Percentiles rank a stretch among this genome's conserved stretches.
Evolutionary conservation across 2,113 vertebrate species (phyloP).

Genomic region (Colossoma macropomum): DNA sequence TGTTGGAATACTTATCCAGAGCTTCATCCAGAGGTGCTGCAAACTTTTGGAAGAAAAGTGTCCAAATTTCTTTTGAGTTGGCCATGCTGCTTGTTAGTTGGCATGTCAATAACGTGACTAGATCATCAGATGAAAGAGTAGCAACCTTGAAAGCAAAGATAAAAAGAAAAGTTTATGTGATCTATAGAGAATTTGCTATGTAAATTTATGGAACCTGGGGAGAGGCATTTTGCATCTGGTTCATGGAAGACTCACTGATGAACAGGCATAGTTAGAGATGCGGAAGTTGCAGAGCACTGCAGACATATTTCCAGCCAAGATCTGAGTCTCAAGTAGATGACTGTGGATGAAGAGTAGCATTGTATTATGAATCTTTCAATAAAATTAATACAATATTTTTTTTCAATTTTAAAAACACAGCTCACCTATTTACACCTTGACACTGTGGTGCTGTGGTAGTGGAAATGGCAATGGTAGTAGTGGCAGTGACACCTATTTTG

Average conservation of each 20-base stretch:
- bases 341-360: background rate
- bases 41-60: background rate
- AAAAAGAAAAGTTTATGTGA: background rate
- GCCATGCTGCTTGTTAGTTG: background rate
- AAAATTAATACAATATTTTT: too few relatives aligned
- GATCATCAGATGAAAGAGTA: slow-evolving; percentile 11
- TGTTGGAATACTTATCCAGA: background rate
- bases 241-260: slow-evolving; percentile 49
- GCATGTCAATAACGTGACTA: background rate
- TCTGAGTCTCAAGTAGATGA: background rate
- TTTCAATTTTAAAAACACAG: background rate
- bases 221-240: background rate
- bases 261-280: slow-evolving; percentile 58
- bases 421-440: slow-evolving; percentile 20
- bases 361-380: background rate
- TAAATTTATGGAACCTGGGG: background rate
- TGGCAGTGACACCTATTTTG: background rate
- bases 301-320: background rate
- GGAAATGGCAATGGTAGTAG: background rate
- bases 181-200: background rate
- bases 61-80: background rate
- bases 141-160: slow-evolving; percentile 13
- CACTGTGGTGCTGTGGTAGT: background rate
- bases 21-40: background rate
- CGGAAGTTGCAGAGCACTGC: slow-evolving; percentile 5